Evolutionary conservation across 2,888 invertebrate genomes (phyloP), one percentile per base, ranked within the genome.

Genomic region (Dasypolia templi): DNA sequence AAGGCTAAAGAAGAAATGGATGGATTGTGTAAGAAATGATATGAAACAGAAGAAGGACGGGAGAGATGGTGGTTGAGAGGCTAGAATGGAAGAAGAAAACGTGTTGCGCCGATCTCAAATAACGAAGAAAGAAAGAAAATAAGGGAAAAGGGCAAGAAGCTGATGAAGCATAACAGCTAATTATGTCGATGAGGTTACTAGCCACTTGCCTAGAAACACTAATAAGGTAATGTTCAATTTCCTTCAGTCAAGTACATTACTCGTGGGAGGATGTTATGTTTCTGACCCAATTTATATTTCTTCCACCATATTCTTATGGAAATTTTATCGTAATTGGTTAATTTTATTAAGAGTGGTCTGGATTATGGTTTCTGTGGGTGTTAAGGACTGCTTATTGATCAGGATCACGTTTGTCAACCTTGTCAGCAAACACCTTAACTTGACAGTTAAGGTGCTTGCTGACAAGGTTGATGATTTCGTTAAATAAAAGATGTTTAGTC

Each of bases 281-380:
- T 72, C 59, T 64, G 69, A 70, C 82, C 49, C 39, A 42, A 78
- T 81, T 77, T 82, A 82, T 82, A 82, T 77, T 77, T 82, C 82
- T 62, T 39, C 26, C 44, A n/a, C 63, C 66, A 82, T 78, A 64
- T 63, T 69, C 0, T 63, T 78, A 82, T 81, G 79, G 17, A 63
- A 72, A 81, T 82, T 2, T 58, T 26, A 56, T 68, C 55, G 14
- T 59, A 53, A 63, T 59, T 12, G 44, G 1, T 66, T 72, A 12
- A 78, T 82, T 78, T 62, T 72, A 81, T 82, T 66, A 9, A 42
- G 29, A 68, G 17, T 78, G 58, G 9, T 59, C 32, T 63, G 56
- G 49, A 67, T 82, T 69, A 70, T 70, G 26, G 12, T 64, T 2
- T 32, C 35, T 55, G 63, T 66, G 58, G 63, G 73, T 42, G 55